phyloP scores from a whole-genome alignment of 2,797 vertebrate genomes.

The Rhabdomys pumilio region DNA sequence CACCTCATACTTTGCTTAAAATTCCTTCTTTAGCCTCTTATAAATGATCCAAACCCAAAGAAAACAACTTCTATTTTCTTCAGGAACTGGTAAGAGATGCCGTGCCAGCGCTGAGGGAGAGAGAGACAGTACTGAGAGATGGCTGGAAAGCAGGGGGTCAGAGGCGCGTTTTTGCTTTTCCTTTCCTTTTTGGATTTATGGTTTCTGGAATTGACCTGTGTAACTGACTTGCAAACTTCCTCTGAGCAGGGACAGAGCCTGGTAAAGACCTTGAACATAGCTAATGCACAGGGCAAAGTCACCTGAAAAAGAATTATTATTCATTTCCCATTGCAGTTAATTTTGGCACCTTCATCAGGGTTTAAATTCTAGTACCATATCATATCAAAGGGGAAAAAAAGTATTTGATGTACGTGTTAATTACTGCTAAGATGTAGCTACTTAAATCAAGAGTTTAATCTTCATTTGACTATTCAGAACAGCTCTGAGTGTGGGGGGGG shows the following conservation, averaged over 20 bases:
- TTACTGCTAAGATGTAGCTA: slow-evolving; percentile 85
- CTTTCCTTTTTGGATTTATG: neutral
- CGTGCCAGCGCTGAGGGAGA: too few relatives aligned
- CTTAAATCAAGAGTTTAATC: slow-evolving; percentile 87
- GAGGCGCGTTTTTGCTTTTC: neutral
- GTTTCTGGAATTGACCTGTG: slow-evolving; percentile 20
- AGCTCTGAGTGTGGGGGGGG: slow-evolving; percentile 56
- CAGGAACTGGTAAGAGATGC: neutral
- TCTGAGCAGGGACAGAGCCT: slow-evolving; percentile 35
- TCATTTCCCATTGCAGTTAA: slow-evolving; percentile 86
- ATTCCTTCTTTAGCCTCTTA: slow-evolving; percentile 54
- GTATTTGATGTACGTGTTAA: slow-evolving; percentile 86
- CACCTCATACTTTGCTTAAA: slow-evolving; percentile 16
- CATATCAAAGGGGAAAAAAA: slow-evolving; percentile 83
- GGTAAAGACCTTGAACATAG: slow-evolving; percentile 56
- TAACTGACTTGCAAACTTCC: slow-evolving; percentile 44
- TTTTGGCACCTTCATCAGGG: slow-evolving; percentile 85
- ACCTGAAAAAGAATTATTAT: slow-evolving; percentile 82
- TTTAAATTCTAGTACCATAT: slow-evolving; percentile 85
- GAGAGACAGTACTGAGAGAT: neutral
- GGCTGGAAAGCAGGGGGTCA: neutral
- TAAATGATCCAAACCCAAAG: slow-evolving; percentile 47
- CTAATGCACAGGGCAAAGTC: slow-evolving; percentile 79
- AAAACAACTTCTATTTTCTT: slow-evolving; percentile 60
- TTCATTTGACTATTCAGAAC: slow-evolving; percentile 83